Percentiles rank a stretch among this genome's conserved stretches.
phyloP scores from a whole-genome alignment of 92 coral and sea anemone genomes.

The Ricordea florida region DNA sequence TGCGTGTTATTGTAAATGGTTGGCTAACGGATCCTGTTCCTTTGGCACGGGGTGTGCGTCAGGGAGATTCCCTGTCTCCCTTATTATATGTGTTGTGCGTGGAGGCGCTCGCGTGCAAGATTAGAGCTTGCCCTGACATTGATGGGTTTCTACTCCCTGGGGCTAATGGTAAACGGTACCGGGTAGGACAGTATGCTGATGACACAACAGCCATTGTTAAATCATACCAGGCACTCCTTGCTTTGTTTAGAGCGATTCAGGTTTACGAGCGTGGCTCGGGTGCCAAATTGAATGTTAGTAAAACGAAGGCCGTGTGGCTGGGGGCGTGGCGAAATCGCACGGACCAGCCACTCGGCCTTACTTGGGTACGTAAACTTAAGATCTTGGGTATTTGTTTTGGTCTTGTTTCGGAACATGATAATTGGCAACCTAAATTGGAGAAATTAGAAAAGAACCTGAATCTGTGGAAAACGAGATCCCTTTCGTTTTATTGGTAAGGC shows the following conservation, averaged over 20 bases:
- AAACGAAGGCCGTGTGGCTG: constrained; percentile 42
- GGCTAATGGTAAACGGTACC: neutral
- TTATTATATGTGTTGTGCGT: neutral
- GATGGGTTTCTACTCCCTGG: constrained; percentile 12
- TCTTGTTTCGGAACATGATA: neutral
- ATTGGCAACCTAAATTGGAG: neutral
- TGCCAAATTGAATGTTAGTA: constrained; percentile 8
- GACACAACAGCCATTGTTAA: constrained; percentile 9
- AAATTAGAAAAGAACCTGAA: neutral
- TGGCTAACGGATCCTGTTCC: neutral
- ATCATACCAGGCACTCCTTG: neutral
- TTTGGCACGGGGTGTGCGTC: neutral
- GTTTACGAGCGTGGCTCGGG: neutral
- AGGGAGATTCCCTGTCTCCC: constrained; percentile 1
- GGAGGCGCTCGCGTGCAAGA: neutral
- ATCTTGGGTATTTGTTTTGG: neutral
- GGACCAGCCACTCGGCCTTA: neutral
- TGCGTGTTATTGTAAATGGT: neutral
- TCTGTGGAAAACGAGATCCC: constrained; percentile 21
- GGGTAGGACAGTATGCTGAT: constrained; percentile 12
- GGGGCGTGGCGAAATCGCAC: neutral
- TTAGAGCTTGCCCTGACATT: neutral
- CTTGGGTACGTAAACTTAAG: constrained; percentile 7
- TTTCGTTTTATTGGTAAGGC: constrained; percentile 43
- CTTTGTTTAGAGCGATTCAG: neutral